phyloP scores from a whole-genome alignment of 2,888 invertebrate genomes.

The Monochamus alternatus region DNA sequence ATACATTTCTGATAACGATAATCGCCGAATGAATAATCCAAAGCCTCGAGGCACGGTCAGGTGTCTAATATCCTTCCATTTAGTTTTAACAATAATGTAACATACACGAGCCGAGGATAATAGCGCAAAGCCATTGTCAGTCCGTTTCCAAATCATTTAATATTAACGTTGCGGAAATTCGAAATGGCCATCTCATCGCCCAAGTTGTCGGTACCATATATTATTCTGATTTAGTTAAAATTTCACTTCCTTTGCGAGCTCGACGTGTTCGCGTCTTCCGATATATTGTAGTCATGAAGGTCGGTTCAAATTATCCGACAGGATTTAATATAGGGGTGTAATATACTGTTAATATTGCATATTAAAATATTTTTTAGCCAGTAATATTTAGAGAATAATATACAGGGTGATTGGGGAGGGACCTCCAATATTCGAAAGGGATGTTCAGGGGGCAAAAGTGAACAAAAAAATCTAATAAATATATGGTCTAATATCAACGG shows the following conservation, averaged over 20 bases:
- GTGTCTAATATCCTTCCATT: conserved; percentile 13
- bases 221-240: conserved; percentile 23
- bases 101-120: conserved; percentile 16
- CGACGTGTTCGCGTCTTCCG: conserved; percentile 1
- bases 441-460: no score
- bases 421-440: no score
- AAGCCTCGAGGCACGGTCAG: conserved; percentile 1
- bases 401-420: no score
- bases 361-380: no score
- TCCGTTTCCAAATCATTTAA: conserved; percentile 23
- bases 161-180: conserved; percentile 28
- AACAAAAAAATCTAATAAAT: no score
- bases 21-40: neutral
- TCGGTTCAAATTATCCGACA: neutral
- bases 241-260: conserved; percentile 16
- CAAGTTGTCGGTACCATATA: conserved; percentile 10
- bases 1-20: no score
- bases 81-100: conserved; percentile 22
- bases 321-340: neutral
- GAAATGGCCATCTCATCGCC: conserved; percentile 24
- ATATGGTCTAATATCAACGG: no score
- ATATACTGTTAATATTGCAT: no score
- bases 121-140: conserved; percentile 10
- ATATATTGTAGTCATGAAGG: neutral
- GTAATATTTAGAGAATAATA: no score